These are phyloP conservation scores for Abscondita cerata DNA, from an alignment of 2,888 invertebrate species.

Conservation along the genomic window DNA sequence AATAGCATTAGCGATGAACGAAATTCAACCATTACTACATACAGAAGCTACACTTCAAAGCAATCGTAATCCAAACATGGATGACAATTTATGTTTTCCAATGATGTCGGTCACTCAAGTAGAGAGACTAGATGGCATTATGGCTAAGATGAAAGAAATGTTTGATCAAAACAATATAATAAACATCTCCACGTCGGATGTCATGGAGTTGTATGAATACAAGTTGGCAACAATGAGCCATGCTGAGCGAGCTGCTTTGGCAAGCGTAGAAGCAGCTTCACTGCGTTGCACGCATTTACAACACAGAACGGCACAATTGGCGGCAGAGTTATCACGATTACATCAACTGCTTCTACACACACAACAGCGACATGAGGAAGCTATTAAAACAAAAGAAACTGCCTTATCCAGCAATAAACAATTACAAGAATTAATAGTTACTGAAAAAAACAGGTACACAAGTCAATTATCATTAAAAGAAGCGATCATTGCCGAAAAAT, in stretches of 20 bases:
- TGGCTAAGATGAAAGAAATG: conserved; percentile 43
- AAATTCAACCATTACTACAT: conserved; percentile 42
- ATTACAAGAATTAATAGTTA: conserved; percentile 38
- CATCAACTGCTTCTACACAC: conserved; percentile 61
- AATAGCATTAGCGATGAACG: conserved; percentile 47
- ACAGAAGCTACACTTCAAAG: conserved; percentile 1
- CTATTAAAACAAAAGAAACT: conserved; percentile 41
- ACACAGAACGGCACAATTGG: conserved; percentile 60
- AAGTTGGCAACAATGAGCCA: conserved; percentile 66
- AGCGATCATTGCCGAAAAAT: conserved; percentile 42
- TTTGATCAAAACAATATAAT: conserved; percentile 55
- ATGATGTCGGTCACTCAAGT: conserved; percentile 50
- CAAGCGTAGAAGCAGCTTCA: conserved; percentile 62
- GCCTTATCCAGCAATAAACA: conserved; percentile 20
- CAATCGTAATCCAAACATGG: conserved; percentile 1
- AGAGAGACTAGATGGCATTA: conserved; percentile 49
- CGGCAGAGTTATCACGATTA: conserved; percentile 59
- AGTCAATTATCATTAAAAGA: conserved; percentile 43
- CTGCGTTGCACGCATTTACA: conserved; percentile 61
- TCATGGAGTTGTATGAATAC: conserved; percentile 77
- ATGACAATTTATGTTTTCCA: conserved; percentile 43
- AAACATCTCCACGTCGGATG: conserved; percentile 69
- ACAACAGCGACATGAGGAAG: conserved; percentile 61
- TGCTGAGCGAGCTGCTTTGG: conserved; percentile 60
- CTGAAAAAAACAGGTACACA: conserved; percentile 42